Conservation (phyloP, 2,797 vertebrate species). For the Arvicola amphibius region DNA sequence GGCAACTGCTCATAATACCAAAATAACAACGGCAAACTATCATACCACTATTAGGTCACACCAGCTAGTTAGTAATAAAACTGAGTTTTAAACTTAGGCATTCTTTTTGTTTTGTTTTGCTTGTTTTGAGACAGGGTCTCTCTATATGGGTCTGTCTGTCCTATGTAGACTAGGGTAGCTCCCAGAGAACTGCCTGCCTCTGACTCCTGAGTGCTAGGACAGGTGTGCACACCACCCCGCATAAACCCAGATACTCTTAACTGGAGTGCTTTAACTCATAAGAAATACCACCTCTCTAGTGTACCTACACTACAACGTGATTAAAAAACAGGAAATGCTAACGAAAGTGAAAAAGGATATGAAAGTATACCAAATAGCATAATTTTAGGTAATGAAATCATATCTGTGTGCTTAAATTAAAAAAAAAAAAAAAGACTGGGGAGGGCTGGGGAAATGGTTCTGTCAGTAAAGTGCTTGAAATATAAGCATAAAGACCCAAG, state of each 20-base stretch:
- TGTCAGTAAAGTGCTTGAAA: background rate
- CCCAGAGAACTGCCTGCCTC: background rate
- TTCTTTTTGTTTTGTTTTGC: background rate
- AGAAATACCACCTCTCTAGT: background rate
- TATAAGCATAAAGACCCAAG: background rate
- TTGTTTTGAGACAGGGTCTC: too few relatives aligned
- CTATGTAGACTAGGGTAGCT: background rate
- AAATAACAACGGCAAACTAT: background rate
- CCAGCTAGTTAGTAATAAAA: background rate
- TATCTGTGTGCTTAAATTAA: background rate
- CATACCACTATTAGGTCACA: background rate
- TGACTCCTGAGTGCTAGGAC: background rate
- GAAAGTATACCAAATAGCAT: background rate
- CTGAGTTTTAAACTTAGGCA: conserved; percentile 3
- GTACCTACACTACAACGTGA: background rate
- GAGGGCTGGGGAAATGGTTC: background rate
- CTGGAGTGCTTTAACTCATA: background rate
- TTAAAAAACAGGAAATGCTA: conserved; percentile 3
- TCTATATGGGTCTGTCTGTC: background rate
- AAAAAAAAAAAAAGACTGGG: background rate
- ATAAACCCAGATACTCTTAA: background rate
- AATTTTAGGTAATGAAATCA: conserved; percentile 25
- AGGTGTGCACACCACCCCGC: too few relatives aligned
- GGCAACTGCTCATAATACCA: background rate
- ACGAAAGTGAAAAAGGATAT: background rate